Percentiles rank a stretch among this genome's conserved stretches.
These are phyloP conservation scores for Micrasema minimum DNA, from an alignment of 1,140 invertebrate genomes.

Conservation along the genomic window DNA sequence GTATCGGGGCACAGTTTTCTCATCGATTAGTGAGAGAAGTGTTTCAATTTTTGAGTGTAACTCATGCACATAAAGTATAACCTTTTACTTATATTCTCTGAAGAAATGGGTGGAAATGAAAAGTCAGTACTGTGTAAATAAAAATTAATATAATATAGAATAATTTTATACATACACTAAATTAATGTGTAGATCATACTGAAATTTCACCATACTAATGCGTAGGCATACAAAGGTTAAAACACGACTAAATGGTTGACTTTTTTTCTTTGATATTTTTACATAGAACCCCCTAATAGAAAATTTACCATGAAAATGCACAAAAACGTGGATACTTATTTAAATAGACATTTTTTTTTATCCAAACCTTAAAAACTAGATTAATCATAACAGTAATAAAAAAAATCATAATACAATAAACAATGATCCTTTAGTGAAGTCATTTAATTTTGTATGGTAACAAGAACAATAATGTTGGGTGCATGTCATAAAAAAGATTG, in stretches of 20 bases:
- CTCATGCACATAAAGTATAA: too few species aligned
- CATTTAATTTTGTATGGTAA: conserved; percentile 21
- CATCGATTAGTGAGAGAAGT: too few species aligned
- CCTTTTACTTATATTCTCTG: background rate
- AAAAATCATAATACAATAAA: conserved; percentile 17
- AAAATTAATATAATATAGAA: conserved; percentile 14
- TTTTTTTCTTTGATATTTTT: conserved; percentile 1
- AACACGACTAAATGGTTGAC: conserved; percentile 4
- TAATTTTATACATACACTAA: conserved; percentile 17
- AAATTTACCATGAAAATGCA: conserved; percentile 30
- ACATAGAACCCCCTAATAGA: conserved; percentile 7
- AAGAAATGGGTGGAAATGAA: background rate
- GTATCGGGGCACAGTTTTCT: too few species aligned
- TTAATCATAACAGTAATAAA: conserved; percentile 27
- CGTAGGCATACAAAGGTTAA: conserved; percentile 19
- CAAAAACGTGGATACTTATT: conserved; percentile 7
- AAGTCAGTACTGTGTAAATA: conserved; percentile 28
- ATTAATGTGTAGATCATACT: conserved; percentile 5
- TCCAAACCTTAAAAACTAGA: conserved; percentile 29
- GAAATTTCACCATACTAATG: background rate
- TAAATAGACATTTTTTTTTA: conserved; percentile 16
- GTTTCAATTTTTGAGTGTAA: too few species aligned
- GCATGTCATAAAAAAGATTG: conserved; percentile 6
- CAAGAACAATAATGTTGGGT: background rate
- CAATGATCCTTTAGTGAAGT: conserved; percentile 18